phyloP scores from a whole-genome alignment of 2,888 invertebrate species.

The Bruchidius siliquastri region DNA sequence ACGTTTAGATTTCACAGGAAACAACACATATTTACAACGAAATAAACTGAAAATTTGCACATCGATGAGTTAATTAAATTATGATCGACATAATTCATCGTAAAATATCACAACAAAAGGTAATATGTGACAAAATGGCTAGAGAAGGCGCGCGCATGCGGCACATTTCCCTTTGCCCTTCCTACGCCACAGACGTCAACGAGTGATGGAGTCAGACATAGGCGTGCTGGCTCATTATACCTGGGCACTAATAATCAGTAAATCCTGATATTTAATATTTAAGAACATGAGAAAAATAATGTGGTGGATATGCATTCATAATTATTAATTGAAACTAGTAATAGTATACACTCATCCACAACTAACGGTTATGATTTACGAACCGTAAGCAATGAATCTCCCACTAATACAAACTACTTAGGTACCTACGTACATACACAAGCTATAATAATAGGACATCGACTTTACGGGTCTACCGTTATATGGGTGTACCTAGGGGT shows the following conservation, averaged over 20 bases:
- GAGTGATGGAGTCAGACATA: neutral
- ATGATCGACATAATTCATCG: constrained; percentile 42
- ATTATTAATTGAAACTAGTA: no score
- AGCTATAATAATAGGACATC: no score
- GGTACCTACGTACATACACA: no score
- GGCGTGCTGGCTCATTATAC: neutral
- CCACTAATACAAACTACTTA: no score
- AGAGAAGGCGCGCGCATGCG: constrained; percentile 41
- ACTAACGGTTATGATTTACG: no score
- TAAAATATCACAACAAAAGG: constrained; percentile 49
- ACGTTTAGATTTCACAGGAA: constrained; percentile 9
- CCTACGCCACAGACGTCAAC: neutral
- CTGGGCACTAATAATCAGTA: neutral
- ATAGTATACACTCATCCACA: no score
- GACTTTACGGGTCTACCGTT: no score
- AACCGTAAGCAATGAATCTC: no score
- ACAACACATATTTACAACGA: neutral
- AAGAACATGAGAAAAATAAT: no score
- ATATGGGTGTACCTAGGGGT: no score
- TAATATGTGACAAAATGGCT: constrained; percentile 50
- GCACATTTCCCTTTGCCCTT: constrained; percentile 16
- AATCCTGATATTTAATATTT: no score
- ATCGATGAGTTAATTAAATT: constrained; percentile 34
- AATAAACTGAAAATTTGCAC: neutral
- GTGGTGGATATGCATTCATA: no score